These are phyloP conservation scores for Chromoteleia sp. DNA, from an alignment of 2,888 invertebrate species.

Conservation along the genomic window DNA sequence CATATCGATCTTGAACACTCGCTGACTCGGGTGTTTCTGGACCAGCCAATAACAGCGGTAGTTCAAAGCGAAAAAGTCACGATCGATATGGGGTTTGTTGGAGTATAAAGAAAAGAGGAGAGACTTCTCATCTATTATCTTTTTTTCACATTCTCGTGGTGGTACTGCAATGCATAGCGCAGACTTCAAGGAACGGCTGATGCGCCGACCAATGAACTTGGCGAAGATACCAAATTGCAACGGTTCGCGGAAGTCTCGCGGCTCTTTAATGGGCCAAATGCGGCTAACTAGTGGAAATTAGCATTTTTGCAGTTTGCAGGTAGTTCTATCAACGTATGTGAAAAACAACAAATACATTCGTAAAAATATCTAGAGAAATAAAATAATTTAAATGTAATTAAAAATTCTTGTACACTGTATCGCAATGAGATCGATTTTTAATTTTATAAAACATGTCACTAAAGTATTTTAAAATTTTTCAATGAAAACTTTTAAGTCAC, in stretches of 20 bases:
- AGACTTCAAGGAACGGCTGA: conserved; percentile 41
- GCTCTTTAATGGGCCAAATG: conserved; percentile 46
- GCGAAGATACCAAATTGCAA: conserved; percentile 19
- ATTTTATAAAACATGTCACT: too few relatives aligned
- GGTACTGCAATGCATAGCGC: conserved; percentile 40
- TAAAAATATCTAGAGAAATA: background rate
- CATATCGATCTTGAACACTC: conserved; percentile 40
- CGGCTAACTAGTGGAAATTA: too few relatives aligned
- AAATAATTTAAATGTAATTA: background rate
- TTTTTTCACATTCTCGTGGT: conserved; percentile 45
- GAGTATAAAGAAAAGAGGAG: conserved; percentile 44
- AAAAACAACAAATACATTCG: too few relatives aligned
- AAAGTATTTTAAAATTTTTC: too few relatives aligned
- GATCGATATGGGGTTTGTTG: conserved; percentile 56
- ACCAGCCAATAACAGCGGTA: conserved; percentile 32
- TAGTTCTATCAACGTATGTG: conserved; percentile 2
- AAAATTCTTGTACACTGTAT: background rate
- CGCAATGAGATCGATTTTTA: background rate
- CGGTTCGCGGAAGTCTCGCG: conserved; percentile 23
- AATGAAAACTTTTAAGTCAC: too few relatives aligned
- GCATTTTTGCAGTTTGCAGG: conserved; percentile 20
- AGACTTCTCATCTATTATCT: conserved; percentile 47
- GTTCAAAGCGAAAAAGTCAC: conserved; percentile 57
- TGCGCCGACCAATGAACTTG: conserved; percentile 52
- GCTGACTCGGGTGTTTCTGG: conserved; percentile 52